These are phyloP conservation scores for Menidia beryllina DNA, from an alignment of 2,113 vertebrate genomes.

Conservation along the genomic window DNA sequence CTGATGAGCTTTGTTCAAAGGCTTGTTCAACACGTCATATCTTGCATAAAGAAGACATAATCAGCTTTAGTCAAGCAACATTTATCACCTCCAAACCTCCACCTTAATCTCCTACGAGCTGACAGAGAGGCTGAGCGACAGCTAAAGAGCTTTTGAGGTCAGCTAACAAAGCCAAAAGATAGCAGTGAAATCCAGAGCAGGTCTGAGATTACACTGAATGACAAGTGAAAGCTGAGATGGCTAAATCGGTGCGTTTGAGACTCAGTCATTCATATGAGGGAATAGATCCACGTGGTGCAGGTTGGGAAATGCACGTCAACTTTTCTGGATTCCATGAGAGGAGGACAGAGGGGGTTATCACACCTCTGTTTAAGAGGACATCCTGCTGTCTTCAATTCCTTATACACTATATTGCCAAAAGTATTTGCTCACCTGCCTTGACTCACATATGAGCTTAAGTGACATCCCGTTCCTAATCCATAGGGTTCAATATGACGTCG, in stretches of 20 bases:
- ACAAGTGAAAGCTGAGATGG: slow-evolving; percentile 4
- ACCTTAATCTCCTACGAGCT: slow-evolving; percentile 34
- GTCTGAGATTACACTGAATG: slow-evolving; percentile 24
- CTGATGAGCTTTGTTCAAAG: background rate
- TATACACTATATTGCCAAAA: no score
- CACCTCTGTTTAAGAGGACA: slow-evolving; percentile 31
- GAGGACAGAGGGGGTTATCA: slow-evolving; percentile 1
- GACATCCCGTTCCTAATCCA: no score
- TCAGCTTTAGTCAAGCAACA: slow-evolving; percentile 39
- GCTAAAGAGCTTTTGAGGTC: slow-evolving; percentile 34
- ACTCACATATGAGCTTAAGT: no score
- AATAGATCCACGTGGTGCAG: slow-evolving; percentile 14
- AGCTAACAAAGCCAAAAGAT: slow-evolving; percentile 37
- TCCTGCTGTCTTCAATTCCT: slow-evolving; percentile 52
- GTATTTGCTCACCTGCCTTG: no score
- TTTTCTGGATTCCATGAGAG: slow-evolving; percentile 29
- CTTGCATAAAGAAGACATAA: slow-evolving; percentile 26
- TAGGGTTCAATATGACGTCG: no score
- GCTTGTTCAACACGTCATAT: slow-evolving; percentile 11
- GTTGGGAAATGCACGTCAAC: background rate
- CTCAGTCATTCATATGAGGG: slow-evolving; percentile 7
- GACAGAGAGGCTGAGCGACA: slow-evolving; percentile 32
- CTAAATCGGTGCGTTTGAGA: background rate
- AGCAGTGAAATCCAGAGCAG: slow-evolving; percentile 19
- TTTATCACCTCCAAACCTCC: slow-evolving; percentile 24